A percentile compares a stretch with the other conserved stretches of the same genome.
Conservation (phyloP, 2,113 vertebrate genomes). For the Cichladusa arquata region DNA sequence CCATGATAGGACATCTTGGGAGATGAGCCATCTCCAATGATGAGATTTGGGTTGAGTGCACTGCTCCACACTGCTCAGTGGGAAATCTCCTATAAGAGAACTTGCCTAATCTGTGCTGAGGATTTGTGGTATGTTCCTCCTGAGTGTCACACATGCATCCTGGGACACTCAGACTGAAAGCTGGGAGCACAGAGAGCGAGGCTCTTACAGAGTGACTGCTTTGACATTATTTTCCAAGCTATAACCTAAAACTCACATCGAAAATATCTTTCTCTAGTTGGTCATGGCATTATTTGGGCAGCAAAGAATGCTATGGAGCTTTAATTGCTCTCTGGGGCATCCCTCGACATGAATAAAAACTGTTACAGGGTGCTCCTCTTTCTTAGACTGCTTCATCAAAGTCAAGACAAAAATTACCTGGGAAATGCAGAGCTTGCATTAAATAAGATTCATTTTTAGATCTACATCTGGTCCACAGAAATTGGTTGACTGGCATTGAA, state of each 20-base stretch:
- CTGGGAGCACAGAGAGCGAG: background rate
- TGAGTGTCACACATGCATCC: background rate
- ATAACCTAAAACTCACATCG: background rate
- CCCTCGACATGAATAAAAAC: background rate
- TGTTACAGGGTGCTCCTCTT: background rate
- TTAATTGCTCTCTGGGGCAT: background rate
- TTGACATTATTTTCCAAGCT: background rate
- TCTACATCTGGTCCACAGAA: constrained; percentile 58
- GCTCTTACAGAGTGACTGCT: background rate
- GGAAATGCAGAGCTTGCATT: background rate
- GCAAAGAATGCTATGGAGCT: background rate
- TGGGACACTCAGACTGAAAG: background rate
- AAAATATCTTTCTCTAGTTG: background rate
- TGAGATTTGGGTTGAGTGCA: background rate
- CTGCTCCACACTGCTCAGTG: background rate
- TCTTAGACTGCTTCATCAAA: background rate
- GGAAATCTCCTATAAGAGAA: background rate
- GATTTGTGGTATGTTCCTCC: background rate
- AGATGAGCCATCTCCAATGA: background rate
- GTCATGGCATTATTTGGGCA: background rate
- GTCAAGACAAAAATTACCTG: background rate
- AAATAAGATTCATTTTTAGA: constrained; percentile 40
- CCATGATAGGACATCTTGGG: background rate
- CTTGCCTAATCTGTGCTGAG: background rate
- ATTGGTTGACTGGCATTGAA: constrained; percentile 26